Evolutionary conservation across 2,113 vertebrate genomes (phyloP), one percentile per base, ranked within the genome.

Genomic region (Tachuris rubrigastra): DNA sequence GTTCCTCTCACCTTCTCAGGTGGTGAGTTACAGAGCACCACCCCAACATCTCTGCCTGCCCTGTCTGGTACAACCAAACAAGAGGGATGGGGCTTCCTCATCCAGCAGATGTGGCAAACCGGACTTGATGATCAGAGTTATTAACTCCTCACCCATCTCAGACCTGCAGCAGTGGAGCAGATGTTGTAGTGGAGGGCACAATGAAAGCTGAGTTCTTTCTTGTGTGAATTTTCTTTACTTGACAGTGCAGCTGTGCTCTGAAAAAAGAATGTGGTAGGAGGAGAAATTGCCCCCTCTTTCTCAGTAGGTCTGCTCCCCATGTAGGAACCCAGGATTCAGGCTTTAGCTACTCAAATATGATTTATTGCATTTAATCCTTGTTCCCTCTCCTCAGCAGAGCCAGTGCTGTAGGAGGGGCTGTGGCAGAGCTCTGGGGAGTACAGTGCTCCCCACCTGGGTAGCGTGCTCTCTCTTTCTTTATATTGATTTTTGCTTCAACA

Each of bases 121-220:
- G 24, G 69, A 9, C 49, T 15, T 30, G 31, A 68, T 47, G 66
- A 46, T 18, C 42, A 39, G 14, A 17, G 17, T 13, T 20, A 4
- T 42, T 12, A 55, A 28, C 46, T 27, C 65, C 6, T 39, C 31
- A 27, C 35, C 20, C 9, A 3, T 12, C 47, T 50, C 50, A 47
- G 44, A 27, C 56, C 68, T 85, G 39, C 80, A 65, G 55, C 35
- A 25, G 35, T 49, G 21, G 42, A 65, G 68, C 58, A 37, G 72
- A 20, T n/a, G 52, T 37, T 28, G 23, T 21, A n/a, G 30, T 33
- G 28, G 46, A 42, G 30, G 35, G 25, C 28, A 33, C 52, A 66
- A 7, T 1, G 1, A 2, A 55, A 49, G 30, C 0, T 35, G 15
- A 13, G 27, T 23, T 69, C 17, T 46, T 58, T 25, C 16, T 55